Evolutionary conservation across 1,140 invertebrate genomes (phyloP).

Genomic region (Hydropsyche tenuis): DNA sequence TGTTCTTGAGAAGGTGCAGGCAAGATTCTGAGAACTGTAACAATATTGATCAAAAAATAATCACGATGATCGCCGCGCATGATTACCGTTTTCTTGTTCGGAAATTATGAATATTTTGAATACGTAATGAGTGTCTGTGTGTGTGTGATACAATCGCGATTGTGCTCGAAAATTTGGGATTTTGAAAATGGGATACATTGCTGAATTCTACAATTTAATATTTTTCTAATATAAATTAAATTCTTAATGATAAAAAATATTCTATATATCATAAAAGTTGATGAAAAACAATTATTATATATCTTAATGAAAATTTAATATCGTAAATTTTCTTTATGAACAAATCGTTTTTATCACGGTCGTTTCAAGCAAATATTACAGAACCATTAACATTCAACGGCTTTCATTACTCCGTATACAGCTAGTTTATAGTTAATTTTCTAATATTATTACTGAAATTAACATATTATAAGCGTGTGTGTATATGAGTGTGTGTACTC

Average conservation of each 20-base stretch:
- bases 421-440: background rate
- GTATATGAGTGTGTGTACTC: constrained; percentile 32
- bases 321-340: no score
- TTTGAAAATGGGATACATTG: no score
- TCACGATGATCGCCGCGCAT: constrained; percentile 35
- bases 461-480: constrained; percentile 1
- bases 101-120: constrained; percentile 22
- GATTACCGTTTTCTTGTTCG: constrained; percentile 6
- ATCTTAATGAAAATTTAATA: no score
- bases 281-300: no score
- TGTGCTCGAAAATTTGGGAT: background rate
- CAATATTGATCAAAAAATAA: constrained; percentile 49
- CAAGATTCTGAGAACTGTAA: constrained; percentile 44
- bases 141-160: constrained; percentile 37
- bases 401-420: no score
- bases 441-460: background rate
- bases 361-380: no score
- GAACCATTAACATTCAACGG: no score
- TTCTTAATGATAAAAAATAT: no score
- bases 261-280: no score
- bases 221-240: no score
- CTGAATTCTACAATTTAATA: no score
- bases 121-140: constrained; percentile 19
- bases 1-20: constrained; percentile 41
- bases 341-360: no score